These are phyloP conservation scores for Glyptemys insculpta DNA, from an alignment of 2,797 vertebrate species.

Conservation along the genomic window DNA sequence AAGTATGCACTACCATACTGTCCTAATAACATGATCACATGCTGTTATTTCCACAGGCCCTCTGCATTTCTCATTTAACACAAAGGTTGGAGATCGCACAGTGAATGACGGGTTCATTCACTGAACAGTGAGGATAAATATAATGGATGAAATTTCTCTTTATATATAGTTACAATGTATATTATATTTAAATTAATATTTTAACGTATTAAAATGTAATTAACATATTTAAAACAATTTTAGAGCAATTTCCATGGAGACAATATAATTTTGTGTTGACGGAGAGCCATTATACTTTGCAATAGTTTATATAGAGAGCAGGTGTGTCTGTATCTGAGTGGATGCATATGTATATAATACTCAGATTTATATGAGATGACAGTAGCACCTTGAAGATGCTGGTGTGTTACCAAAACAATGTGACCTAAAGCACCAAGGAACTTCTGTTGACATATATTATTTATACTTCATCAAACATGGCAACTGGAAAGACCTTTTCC, in stretches of 20 bases:
- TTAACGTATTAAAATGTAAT: not conserved
- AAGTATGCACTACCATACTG: not conserved
- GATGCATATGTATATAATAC: not conserved
- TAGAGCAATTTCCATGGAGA: not conserved
- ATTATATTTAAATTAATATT: not conserved
- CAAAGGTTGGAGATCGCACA: not conserved
- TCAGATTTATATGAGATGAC: not conserved
- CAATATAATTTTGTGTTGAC: not conserved
- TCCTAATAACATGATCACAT: not conserved
- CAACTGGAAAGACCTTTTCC: not conserved
- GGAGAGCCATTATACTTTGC: not conserved
- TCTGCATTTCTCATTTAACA: not conserved
- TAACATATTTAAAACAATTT: not conserved
- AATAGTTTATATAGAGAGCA: not conserved
- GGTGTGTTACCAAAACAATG: not conserved
- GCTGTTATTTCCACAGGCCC: not conserved
- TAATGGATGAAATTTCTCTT: not conserved
- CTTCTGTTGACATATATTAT: not conserved
- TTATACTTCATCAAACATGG: not conserved
- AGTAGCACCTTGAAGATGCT: not conserved
- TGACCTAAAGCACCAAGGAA: not conserved
- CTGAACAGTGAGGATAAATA: not conserved
- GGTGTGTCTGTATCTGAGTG: not conserved
- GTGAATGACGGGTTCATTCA: not conserved
- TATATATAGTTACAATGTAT: not conserved